Evolutionary conservation across 2,797 vertebrate species (phyloP), one percentile per base, ranked within the genome.

Genomic region (Hydrophis major): DNA sequence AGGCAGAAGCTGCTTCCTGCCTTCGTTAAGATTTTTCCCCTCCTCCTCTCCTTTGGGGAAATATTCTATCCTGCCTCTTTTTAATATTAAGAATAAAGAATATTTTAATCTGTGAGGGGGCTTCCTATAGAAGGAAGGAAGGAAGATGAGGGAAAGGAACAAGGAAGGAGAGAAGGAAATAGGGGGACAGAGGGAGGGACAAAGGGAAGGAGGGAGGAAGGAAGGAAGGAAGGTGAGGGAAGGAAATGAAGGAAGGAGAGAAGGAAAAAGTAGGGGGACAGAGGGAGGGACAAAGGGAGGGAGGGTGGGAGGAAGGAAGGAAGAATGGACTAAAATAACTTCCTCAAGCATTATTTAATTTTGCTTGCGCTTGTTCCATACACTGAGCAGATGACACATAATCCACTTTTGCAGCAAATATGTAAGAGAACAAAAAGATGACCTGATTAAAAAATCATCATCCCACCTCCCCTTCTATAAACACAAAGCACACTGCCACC

Each of bases 401-500:
- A 8, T 16, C 27, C 50, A 20, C 55, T 32, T 88, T 47, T 74
- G 14, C 13, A 88, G 7, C 27, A 50, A 12, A 69, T 28, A 14
- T 59, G 22, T 88, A 69, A 53, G 37, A 57, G 63, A 47, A 47
- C 6, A 50, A 4, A 6, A 14, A 28, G 14, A 47, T 66, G n/a
- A 57, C 8, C 47, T n/a, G 42, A 87, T 91, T 86, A 55, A 92
- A 61, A 92, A 56, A 6, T 11, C 63, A 50, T 2, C 5, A 5
- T 69, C 5, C 6, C 6, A 37, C 16, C 37, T 95, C 92, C 0
- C 25, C 88, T 32, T 90, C 74, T 56, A 95, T 59, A 47, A 91
- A 93, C 37, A 42, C 10, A 53, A 95, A 94, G 91, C 53, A 37
- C 7, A 94, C 12, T 11, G 60, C 94, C 93, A 53, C 90, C 42